phyloP scores from a whole-genome alignment of 1,140 invertebrate genomes.

The Drosophila biarmipes region DNA sequence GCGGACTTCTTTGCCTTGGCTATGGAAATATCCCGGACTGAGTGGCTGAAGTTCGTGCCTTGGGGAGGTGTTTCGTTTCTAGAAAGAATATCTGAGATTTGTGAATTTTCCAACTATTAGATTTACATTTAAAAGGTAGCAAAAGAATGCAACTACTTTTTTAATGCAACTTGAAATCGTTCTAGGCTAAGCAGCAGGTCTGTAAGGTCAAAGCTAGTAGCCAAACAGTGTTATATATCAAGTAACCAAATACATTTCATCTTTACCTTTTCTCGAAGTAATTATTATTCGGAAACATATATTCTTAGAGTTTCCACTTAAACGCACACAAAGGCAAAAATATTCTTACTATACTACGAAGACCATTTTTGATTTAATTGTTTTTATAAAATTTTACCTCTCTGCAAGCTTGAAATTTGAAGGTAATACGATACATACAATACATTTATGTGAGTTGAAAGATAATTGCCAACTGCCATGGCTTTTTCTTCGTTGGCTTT shows the following conservation, averaged over 20 bases:
- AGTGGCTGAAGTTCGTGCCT: not conserved
- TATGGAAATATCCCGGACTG: not conserved
- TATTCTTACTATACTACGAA: too few species aligned
- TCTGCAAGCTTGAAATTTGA: not conserved
- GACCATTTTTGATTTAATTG: not conserved
- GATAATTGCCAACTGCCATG: slow-evolving; percentile 59
- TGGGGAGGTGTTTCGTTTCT: not conserved
- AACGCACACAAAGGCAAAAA: not conserved
- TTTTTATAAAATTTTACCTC: not conserved
- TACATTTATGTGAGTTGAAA: not conserved
- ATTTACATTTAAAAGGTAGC: too few species aligned
- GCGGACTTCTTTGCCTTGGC: slow-evolving; percentile 12
- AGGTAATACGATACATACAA: not conserved
- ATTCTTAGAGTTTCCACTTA: not conserved
- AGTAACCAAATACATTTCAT: not conserved
- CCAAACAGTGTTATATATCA: too few species aligned
- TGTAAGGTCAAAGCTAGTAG: too few species aligned
- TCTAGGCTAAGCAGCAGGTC: too few species aligned
- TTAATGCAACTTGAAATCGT: too few species aligned
- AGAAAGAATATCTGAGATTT: not conserved
- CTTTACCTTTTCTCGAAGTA: too few species aligned
- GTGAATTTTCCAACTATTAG: too few species aligned
- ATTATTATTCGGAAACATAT: not conserved
- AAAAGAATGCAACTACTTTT: too few species aligned
- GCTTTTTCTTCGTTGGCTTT: slow-evolving; percentile 22